Percentiles rank a stretch among this genome's conserved stretches.
Conservation (phyloP, 2,113 vertebrate genomes). For the Eleginops maclovinus region DNA sequence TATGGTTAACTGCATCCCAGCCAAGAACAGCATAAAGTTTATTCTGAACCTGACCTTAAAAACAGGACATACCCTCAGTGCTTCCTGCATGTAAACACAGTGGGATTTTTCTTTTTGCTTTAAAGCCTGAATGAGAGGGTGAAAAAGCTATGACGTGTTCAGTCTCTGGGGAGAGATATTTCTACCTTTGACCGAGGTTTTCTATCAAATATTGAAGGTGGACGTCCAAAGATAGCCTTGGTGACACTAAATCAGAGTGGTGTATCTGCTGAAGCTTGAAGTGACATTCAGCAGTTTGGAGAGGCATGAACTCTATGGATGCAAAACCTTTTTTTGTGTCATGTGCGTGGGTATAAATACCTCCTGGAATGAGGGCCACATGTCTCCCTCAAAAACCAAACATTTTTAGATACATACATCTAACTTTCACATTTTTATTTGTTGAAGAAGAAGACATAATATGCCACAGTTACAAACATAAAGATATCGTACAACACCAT, state of each 20-base stretch:
- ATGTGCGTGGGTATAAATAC: neutral
- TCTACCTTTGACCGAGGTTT: slow-evolving; percentile 77
- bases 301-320: slow-evolving; percentile 1
- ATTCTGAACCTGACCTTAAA: slow-evolving; percentile 2
- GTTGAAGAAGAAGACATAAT: neutral
- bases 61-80: neutral
- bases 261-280: slow-evolving; percentile 55
- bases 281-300: slow-evolving; percentile 53
- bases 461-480: accelerated
- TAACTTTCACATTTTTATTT: neutral
- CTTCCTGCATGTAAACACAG: slow-evolving; percentile 9
- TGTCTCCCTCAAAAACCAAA: neutral
- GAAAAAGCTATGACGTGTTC: slow-evolving; percentile 42
- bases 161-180: slow-evolving; percentile 62
- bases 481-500: neutral
- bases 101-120: neutral
- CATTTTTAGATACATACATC: neutral
- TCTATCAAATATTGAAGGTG: slow-evolving; percentile 79
- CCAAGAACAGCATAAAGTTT: neutral
- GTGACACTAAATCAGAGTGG: slow-evolving; percentile 60
- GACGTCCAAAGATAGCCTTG: slow-evolving; percentile 69
- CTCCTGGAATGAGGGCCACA: neutral
- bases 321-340: neutral
- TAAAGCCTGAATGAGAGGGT: slow-evolving; percentile 36
- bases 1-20: too few relatives aligned